These are phyloP conservation scores for Chaenocephalus aceratus DNA, from an alignment of 2,113 vertebrate genomes.

Conservation along the genomic window DNA sequence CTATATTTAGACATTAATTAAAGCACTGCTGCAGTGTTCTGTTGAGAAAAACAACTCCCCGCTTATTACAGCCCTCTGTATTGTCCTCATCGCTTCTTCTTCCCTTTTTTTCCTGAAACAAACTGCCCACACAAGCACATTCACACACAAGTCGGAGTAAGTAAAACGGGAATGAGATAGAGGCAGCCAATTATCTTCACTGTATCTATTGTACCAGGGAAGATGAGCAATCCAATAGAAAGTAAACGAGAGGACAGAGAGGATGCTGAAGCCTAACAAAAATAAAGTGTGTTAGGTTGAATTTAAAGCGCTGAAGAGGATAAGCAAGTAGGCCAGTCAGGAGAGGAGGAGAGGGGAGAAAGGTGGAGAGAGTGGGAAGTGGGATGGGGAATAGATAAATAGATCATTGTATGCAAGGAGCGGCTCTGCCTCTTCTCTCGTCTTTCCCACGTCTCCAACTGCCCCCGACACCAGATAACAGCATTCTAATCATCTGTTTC, in stretches of 20 bases:
- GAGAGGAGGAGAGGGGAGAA: constrained; percentile 66
- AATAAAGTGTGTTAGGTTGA: constrained; percentile 63
- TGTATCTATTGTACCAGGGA: constrained; percentile 58
- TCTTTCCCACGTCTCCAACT: constrained; percentile 64
- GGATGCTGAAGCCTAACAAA: constrained; percentile 4
- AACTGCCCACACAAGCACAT: constrained; percentile 42
- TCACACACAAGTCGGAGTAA: constrained; percentile 33
- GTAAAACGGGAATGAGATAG: constrained; percentile 51
- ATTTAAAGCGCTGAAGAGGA: constrained; percentile 73
- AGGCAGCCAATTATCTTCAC: constrained; percentile 59
- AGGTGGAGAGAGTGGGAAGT: constrained; percentile 51
- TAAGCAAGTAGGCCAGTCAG: constrained; percentile 74
- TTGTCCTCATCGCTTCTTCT: constrained; percentile 46
- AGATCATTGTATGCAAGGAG: constrained; percentile 75
- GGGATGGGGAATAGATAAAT: constrained; percentile 74
- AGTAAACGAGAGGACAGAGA: constrained; percentile 56
- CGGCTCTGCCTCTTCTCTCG: constrained; percentile 52
- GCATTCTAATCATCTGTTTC: constrained; percentile 76
- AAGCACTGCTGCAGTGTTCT: constrained; percentile 51
- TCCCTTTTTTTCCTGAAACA: constrained; percentile 18
- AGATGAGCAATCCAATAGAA: constrained; percentile 62
- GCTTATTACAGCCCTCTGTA: constrained; percentile 52
- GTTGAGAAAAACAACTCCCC: constrained; percentile 59
- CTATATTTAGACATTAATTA: constrained; percentile 79
- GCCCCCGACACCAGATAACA: constrained; percentile 65